These are phyloP conservation scores for Strongylocentrotus purpuratus DNA, from an alignment of 35 echinoderm and acorn worm species.

Conservation along the genomic window DNA sequence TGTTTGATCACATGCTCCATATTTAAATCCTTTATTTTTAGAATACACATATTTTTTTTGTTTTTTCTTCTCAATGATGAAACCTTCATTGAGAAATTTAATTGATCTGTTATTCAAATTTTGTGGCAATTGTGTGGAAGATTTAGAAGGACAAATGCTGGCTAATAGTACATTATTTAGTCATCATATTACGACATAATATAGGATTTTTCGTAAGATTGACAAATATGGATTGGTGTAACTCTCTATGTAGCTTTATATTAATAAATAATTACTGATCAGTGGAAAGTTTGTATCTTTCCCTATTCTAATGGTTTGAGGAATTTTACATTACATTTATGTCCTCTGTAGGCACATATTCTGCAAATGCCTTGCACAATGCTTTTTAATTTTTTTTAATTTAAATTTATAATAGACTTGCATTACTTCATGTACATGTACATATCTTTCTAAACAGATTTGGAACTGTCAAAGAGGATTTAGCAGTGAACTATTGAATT, in stretches of 20 bases:
- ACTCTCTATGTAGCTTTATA: too few relatives aligned
- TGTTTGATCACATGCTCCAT: not conserved
- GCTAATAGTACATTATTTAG: not conserved
- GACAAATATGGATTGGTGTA: too few relatives aligned
- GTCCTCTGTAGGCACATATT: too few relatives aligned
- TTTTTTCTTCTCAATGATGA: not conserved
- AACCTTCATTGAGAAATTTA: not conserved
- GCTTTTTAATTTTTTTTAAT: too few relatives aligned
- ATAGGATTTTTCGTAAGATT: not conserved
- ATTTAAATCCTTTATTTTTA: conserved; percentile 5
- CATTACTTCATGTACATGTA: not conserved
- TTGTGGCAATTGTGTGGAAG: not conserved
- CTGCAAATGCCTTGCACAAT: too few relatives aligned
- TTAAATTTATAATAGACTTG: not conserved
- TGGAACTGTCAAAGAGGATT: not conserved
- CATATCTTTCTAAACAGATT: not conserved
- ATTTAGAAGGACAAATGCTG: not conserved
- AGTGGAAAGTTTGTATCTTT: too few relatives aligned
- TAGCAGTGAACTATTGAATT: not conserved
- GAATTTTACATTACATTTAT: too few relatives aligned
- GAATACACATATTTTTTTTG: not conserved
- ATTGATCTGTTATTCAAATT: not conserved
- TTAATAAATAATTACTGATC: too few relatives aligned
- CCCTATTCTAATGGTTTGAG: too few relatives aligned
- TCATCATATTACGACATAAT: not conserved